Percentiles rank a stretch among this genome's conserved stretches.
Evolutionary conservation across 2,113 vertebrate species (phyloP).

Genomic region (Pygoscelis adeliae): DNA sequence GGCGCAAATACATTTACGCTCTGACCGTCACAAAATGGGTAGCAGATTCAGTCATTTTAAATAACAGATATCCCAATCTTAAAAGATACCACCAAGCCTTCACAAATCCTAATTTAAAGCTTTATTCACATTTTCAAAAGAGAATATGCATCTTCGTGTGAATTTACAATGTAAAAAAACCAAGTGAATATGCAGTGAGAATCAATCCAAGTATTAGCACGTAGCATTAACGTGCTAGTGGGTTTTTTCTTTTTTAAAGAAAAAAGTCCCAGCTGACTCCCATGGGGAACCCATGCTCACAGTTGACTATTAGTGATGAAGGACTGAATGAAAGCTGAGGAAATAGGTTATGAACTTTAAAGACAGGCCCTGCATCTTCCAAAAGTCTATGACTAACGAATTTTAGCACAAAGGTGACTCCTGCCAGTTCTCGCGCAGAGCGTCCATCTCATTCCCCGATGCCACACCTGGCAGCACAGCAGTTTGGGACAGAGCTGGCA

Average conservation of each 20-base stretch:
- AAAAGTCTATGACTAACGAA: rapidly evolving
- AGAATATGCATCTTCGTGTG: rapidly evolving
- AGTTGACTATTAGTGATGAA: not conserved
- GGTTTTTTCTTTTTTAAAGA: not conserved
- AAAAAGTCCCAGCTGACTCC: not conserved
- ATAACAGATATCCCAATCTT: not conserved
- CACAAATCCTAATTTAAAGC: not conserved
- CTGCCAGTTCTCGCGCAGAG: no score
- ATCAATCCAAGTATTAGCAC: not conserved
- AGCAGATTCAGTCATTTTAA: no score
- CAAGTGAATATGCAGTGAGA: rapidly evolving
- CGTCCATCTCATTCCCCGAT: rapidly evolving
- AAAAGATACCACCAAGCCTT: not conserved
- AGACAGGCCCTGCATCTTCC: not conserved
- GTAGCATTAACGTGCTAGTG: rapidly evolving
- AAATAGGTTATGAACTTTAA: not conserved
- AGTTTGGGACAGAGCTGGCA: not conserved
- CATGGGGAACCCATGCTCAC: rapidly evolving
- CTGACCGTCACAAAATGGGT: not conserved
- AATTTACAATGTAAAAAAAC: rapidly evolving
- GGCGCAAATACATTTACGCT: rapidly evolving
- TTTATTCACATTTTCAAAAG: not conserved
- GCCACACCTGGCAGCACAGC: not conserved
- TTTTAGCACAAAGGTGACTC: not conserved
- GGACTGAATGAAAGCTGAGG: no score